Base-by-base conservation (phyloP, 2,113 vertebrate genomes). In the Pterophyllum scalare region DNA sequence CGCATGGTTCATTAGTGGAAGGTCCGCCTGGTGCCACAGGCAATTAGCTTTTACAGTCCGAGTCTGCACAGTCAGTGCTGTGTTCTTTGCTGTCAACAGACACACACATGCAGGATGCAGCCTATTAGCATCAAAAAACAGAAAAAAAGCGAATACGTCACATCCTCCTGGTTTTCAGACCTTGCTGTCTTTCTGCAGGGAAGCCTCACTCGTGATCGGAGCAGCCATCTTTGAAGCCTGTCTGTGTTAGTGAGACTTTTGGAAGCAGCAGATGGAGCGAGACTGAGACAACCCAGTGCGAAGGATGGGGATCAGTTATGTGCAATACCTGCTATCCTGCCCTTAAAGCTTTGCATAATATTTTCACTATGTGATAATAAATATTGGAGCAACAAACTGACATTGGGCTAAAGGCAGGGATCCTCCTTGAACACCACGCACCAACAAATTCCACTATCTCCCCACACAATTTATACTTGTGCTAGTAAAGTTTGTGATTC, bases 1-100 rank as follows among this genome's bases (percentile, higher is more conserved):
- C 88, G 67, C 84, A 77, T 89, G 88, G 80, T 83, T 83, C 49
- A 80, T 90, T 87, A 89, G 49, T n/a, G 19, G 19, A 38, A 24
- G 65, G 77, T 28, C 80, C 28, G 80, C 33, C 74, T 79, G 86
- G 80, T 79, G 88, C 87, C 87, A 74, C 22, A 5, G 78, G 13
- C 75, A 77, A 87, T 89, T 84, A 86, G 43, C 22, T 49, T 61
- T 20, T 77, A 70, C 74, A 35, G 76, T 17, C 9, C 2, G 5
- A 72, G 75, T 86, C 61, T 86, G 79, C 43, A 59, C 14, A 3
- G 5, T 59, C 9, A 28, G 20, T 72, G 9, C 33, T 46, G 62
- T 64, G 56, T 85, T 72, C 83, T 52, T 3, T 3, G 3, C 70
- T 40, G 5, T 78, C 64, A 13, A 78, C 57, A 46, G 49, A 82